Evolutionary conservation across 2,888 invertebrate genomes (phyloP).

Genomic region (Malthinus seriepunctatus): DNA sequence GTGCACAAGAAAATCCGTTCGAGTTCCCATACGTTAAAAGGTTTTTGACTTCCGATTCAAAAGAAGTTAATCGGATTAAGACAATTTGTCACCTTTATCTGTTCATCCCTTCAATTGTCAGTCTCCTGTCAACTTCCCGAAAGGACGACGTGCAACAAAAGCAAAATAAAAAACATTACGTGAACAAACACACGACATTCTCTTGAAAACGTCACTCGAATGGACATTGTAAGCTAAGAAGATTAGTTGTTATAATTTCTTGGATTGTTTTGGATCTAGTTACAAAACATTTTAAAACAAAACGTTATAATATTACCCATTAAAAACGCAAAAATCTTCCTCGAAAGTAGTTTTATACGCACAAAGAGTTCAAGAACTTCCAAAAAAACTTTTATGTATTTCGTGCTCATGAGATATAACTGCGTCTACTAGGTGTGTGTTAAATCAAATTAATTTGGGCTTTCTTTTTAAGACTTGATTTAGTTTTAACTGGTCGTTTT

Average conservation of each 20-base stretch:
- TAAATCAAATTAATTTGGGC: neutral
- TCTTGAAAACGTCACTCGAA: conserved; percentile 28
- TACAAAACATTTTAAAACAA: neutral
- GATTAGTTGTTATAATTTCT: conserved; percentile 16
- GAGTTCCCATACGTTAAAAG: neutral
- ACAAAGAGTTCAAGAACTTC: neutral
- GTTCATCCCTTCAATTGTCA: conserved; percentile 44
- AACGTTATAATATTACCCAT: neutral
- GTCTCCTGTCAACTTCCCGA: conserved; percentile 31
- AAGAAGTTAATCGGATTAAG: conserved; percentile 40
- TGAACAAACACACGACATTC: conserved; percentile 35
- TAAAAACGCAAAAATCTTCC: conserved; percentile 1
- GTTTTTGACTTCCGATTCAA: conserved; percentile 12
- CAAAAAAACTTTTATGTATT: conserved; percentile 8
- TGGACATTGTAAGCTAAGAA: conserved; percentile 17
- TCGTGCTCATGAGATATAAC: conserved; percentile 15
- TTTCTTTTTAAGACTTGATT: conserved; percentile 10
- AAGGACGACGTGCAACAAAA: conserved; percentile 37
- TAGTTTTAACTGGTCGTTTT: conserved; percentile 10
- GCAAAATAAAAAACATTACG: conserved; percentile 39
- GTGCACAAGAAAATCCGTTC: no score
- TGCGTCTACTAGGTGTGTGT: neutral
- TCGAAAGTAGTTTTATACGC: neutral
- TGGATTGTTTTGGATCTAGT: neutral
- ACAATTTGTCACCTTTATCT: conserved; percentile 45